Percentiles rank a stretch among this genome's conserved stretches.
phyloP scores from a whole-genome alignment of 2,888 invertebrate species.

The Fragum fragum region DNA sequence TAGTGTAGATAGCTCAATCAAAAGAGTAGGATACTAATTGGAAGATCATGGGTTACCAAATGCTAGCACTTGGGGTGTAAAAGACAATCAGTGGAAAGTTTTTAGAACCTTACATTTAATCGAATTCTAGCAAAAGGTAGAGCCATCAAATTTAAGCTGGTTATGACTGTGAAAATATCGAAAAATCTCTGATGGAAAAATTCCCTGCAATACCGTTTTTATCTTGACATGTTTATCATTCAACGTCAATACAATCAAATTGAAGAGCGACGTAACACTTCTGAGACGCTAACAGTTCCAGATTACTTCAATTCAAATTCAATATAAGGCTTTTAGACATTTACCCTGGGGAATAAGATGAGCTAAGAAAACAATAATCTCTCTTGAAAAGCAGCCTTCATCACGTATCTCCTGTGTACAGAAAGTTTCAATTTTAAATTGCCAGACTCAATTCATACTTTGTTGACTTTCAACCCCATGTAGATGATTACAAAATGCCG shows the following conservation, averaged over 20 bases:
- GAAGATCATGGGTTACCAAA: too few species aligned
- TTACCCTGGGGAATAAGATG: constrained; percentile 23
- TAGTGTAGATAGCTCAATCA: too few species aligned
- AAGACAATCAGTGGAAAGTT: too few species aligned
- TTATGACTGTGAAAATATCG: not conserved
- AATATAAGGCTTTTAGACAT: constrained; percentile 30
- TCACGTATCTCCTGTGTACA: not conserved
- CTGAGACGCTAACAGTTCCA: constrained; percentile 39
- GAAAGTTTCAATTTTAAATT: not conserved
- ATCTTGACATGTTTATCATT: constrained; percentile 29
- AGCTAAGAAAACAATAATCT: constrained; percentile 36
- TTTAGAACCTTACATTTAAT: too few species aligned
- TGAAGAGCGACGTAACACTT: constrained; percentile 38
- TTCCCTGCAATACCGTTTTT: constrained; percentile 33
- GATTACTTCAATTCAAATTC: constrained; percentile 34
- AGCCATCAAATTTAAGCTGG: not conserved
- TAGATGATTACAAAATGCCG: too few species aligned
- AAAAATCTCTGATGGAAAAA: constrained; percentile 5
- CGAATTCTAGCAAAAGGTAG: too few species aligned
- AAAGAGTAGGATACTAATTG: too few species aligned
- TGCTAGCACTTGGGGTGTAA: too few species aligned
- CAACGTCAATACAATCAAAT: constrained; percentile 55
- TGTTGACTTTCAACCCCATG: too few species aligned
- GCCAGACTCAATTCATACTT: too few species aligned
- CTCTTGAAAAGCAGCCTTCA: constrained; percentile 25